These are phyloP conservation scores for Sinocyclocheilus grahami DNA, from an alignment of 2,113 vertebrate species.

Conservation along the genomic window DNA sequence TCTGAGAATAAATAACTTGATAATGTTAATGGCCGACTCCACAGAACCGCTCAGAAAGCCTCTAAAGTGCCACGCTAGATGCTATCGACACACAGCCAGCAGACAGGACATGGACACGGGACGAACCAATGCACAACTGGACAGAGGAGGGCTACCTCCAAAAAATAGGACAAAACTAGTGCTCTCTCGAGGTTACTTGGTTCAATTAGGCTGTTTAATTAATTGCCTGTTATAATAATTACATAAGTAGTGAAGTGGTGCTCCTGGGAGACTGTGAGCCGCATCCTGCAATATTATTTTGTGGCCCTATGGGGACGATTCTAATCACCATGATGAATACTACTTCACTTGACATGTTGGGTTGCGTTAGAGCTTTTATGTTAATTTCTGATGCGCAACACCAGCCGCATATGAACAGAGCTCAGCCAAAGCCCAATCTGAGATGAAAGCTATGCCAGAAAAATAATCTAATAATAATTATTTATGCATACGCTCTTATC, in stretches of 20 bases:
- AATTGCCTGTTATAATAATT: conserved; percentile 70
- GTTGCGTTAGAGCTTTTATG: neutral
- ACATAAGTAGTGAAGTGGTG: conserved; percentile 30
- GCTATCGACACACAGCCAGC: conserved; percentile 78
- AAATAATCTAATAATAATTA: too few relatives aligned
- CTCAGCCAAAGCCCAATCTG: too few relatives aligned
- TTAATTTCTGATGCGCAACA: neutral
- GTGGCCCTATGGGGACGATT: conserved; percentile 37
- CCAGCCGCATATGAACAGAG: too few relatives aligned
- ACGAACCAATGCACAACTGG: conserved; percentile 58
- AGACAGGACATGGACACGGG: conserved; percentile 63
- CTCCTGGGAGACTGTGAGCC: conserved; percentile 44
- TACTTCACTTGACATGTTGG: neutral
- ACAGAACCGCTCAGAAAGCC: conserved; percentile 64
- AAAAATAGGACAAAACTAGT: conserved; percentile 58
- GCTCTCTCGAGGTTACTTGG: conserved; percentile 63
- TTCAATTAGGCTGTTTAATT: conserved; percentile 67
- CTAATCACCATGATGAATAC: conserved; percentile 4
- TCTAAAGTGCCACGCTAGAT: conserved; percentile 66
- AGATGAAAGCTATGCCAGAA: too few relatives aligned
- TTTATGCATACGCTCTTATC: too few relatives aligned
- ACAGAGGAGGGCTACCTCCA: conserved; percentile 59
- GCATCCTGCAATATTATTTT: conserved; percentile 48
- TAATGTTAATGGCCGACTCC: conserved; percentile 70
- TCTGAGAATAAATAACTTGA: conserved; percentile 80